Evolutionary conservation across 30 jellyfish, hydroid and myxozoan species (phyloP).

Genomic region (Hydra vulgaris): DNA sequence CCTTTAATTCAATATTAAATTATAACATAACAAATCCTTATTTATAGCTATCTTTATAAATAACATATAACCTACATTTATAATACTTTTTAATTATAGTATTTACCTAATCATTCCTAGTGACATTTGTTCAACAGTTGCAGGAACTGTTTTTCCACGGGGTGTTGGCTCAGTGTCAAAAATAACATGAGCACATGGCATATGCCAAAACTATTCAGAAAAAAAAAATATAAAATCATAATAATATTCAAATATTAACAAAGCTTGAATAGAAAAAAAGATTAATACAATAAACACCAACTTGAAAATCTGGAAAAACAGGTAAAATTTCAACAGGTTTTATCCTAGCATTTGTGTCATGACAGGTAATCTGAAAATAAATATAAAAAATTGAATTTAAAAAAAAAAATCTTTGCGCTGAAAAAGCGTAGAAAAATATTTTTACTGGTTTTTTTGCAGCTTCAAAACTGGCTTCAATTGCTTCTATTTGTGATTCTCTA

Average conservation of each 20-base stretch:
- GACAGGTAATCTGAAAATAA: slow-evolving; percentile 49
- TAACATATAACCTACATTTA: no score
- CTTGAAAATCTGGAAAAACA: slow-evolving; percentile 92
- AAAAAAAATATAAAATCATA: not conserved
- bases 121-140: slow-evolving; percentile 79
- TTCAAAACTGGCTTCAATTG: slow-evolving; percentile 94
- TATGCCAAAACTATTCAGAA: slow-evolving; percentile 64
- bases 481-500: slow-evolving; percentile 77
- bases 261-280: not conserved
- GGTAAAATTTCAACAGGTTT: slow-evolving; percentile 85
- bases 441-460: slow-evolving; percentile 96
- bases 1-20: no score
- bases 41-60: no score
- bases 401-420: no score
- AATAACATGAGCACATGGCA: slow-evolving; percentile 98
- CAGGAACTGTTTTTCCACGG: slow-evolving; percentile 85
- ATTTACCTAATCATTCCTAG: slow-evolving; percentile 97
- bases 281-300: not conserved
- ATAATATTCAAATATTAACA: not conserved
- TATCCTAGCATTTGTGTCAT: slow-evolving; percentile 76
- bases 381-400: no score
- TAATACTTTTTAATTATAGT: no score
- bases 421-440: not conserved
- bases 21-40: no score
- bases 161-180: slow-evolving; percentile 94